Conservation (phyloP, 2,888 invertebrate species). For the Agrypnus murinus region DNA sequence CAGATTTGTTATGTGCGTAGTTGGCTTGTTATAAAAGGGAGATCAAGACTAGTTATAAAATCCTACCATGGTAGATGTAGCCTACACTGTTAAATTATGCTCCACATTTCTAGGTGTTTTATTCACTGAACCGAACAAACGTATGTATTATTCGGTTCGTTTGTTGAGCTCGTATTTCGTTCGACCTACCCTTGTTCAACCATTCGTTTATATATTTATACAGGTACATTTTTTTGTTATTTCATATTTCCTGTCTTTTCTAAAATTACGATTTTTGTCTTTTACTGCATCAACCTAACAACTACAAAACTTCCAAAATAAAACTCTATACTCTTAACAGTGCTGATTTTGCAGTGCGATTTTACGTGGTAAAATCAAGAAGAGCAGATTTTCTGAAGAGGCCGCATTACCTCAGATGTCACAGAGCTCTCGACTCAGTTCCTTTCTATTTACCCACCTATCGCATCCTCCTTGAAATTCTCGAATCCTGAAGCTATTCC, state of each 20-base stretch:
- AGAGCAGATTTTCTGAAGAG: slow-evolving; percentile 29
- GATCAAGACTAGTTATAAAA: slow-evolving; percentile 12
- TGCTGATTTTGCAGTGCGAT: slow-evolving; percentile 22
- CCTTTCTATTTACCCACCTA: slow-evolving; percentile 39
- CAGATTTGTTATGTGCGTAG: slow-evolving; percentile 29
- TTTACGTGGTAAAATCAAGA: slow-evolving; percentile 32
- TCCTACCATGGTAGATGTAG: not conserved
- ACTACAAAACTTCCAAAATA: too few species aligned
- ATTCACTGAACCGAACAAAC: slow-evolving; percentile 32
- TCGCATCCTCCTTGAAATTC: slow-evolving; percentile 37
- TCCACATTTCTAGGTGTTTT: slow-evolving; percentile 30
- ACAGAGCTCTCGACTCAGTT: slow-evolving; percentile 34
- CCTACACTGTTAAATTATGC: slow-evolving; percentile 23
- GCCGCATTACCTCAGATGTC: slow-evolving; percentile 42
- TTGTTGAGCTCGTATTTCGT: slow-evolving; percentile 36
- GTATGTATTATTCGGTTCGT: slow-evolving; percentile 43
- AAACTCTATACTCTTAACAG: not conserved
- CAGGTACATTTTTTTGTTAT: slow-evolving; percentile 1
- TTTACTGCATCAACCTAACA: not conserved
- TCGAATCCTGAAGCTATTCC: slow-evolving; percentile 40
- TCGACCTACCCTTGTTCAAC: slow-evolving; percentile 17
- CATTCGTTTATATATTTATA: slow-evolving; percentile 15
- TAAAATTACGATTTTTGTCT: not conserved
- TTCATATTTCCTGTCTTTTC: not conserved
- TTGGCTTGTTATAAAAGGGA: slow-evolving; percentile 14